These are phyloP conservation scores for Caenorhabditis auriculariae DNA, from an alignment of 2,888 invertebrate genomes.

Conservation along the genomic window DNA sequence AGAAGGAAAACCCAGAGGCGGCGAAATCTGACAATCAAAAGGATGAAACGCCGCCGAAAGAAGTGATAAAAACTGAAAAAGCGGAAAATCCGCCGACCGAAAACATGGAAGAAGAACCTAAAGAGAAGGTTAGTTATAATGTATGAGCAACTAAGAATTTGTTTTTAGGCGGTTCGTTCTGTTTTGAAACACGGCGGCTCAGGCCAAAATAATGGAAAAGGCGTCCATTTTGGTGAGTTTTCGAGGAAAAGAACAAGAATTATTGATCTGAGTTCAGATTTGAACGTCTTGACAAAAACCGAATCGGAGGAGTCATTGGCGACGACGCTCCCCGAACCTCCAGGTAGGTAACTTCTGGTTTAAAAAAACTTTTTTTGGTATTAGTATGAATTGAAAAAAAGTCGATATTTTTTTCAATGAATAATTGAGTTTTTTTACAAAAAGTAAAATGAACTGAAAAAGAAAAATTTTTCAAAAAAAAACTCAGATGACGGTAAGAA, in stretches of 20 bases:
- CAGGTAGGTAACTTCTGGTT: slow-evolving; percentile 6
- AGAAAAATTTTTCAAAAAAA: neutral
- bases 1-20: neutral
- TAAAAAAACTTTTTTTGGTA: neutral
- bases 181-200: slow-evolving; percentile 2
- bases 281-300: slow-evolving; percentile 3
- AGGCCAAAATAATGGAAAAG: neutral
- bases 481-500: too few relatives aligned
- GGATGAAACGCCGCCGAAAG: neutral
- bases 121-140: too few relatives aligned
- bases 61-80: slow-evolving; percentile 1
- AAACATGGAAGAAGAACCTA: slow-evolving; percentile 1
- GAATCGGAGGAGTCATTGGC: slow-evolving; percentile 21
- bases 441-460: neutral
- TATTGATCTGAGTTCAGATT: slow-evolving; percentile 15
- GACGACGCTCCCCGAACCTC: slow-evolving; percentile 8
- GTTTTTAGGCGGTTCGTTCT: too few relatives aligned
- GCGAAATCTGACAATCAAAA: slow-evolving; percentile 4
- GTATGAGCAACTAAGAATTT: too few relatives aligned
- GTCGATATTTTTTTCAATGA: neutral
- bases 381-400: neutral
- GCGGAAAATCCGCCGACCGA: slow-evolving; percentile 4
- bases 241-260: neutral
- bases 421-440: neutral
- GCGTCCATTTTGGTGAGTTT: slow-evolving; percentile 16